Evolutionary conservation across 2,113 vertebrate genomes (phyloP).

Genomic region (Muscicapa adusta): DNA sequence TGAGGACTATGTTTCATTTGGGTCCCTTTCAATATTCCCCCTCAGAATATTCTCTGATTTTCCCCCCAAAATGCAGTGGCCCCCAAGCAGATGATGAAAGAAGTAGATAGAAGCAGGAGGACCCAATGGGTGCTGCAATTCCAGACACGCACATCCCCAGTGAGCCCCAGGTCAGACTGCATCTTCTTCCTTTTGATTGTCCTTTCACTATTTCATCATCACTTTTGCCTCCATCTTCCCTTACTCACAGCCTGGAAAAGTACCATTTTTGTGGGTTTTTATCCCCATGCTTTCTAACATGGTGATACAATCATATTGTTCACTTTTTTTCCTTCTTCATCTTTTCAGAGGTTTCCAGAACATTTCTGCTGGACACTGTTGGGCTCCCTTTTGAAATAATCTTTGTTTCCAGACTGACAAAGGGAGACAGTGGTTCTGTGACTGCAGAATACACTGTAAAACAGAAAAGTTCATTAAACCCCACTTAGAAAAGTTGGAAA

Average conservation of each 20-base stretch:
- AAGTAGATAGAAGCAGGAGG: background rate
- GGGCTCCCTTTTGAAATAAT: background rate
- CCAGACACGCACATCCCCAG: accelerated
- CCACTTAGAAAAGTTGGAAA: background rate
- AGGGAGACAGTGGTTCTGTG: background rate
- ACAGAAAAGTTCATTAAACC: background rate
- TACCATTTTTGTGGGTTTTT: accelerated
- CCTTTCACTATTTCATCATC: background rate
- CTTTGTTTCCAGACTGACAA: background rate
- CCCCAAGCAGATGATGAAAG: background rate
- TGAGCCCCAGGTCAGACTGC: background rate
- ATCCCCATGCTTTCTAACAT: accelerated
- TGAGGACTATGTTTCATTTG: background rate
- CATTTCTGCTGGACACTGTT: background rate
- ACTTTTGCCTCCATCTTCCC: background rate
- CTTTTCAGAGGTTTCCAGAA: background rate
- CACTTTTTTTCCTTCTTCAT: background rate
- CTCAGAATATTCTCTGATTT: background rate
- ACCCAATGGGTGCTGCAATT: background rate
- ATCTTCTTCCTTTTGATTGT: background rate
- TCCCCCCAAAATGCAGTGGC: background rate
- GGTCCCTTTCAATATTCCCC: background rate
- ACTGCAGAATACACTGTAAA: background rate
- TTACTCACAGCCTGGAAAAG: background rate
- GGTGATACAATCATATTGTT: accelerated